Evolutionary conservation across 1,140 invertebrate species (phyloP), one percentile per base, ranked within the genome.

Genomic region (Euwallacea fornicatus): DNA sequence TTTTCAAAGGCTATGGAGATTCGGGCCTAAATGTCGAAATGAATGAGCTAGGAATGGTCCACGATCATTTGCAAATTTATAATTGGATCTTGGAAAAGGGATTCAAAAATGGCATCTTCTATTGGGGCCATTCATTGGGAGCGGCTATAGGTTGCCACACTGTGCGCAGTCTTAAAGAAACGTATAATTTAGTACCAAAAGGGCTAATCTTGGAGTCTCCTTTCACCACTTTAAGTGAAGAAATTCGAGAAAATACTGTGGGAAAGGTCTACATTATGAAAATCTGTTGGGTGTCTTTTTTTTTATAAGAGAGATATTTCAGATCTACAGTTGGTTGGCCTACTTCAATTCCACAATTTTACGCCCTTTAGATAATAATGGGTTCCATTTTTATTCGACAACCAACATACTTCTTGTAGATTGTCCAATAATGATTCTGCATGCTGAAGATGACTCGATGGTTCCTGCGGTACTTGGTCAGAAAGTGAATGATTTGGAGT

Each of bases 121-220:
- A 97, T 0, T 97, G 94, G 94, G 95, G 94, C 33, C 95, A 97
- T 83, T 96, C 94, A 0, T 83, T 97, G 68, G 93, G 79, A 42
- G 82, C 83, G 59, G 90, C 89, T 50, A 87, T 93, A 2, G 86
- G 88, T 9, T 84, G 86, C 4, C 86, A 90, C 77, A 82, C 88
- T 11, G 81, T 89, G 58, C 72, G 62, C 33, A 42, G 41, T 15
- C 55, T 80, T 21, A 75, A 72, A 10, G 65, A 74, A 53, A 50
- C 83, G 83, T 7, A 69, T 10, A 16, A 79, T 84, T 75, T 78
- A 89, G 64, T 84, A 85, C 90, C 91, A 0, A 81, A 84, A 16
- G 93, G 90, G 8, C 78, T 97, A 0, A 85, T 97, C 64, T 83
- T 97, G 8, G 95, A 97, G 83, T 88, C 93, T 47, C 93, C 95